phyloP scores from a whole-genome alignment of 2,888 invertebrate genomes.

The Caenorhabditis sinica region DNA sequence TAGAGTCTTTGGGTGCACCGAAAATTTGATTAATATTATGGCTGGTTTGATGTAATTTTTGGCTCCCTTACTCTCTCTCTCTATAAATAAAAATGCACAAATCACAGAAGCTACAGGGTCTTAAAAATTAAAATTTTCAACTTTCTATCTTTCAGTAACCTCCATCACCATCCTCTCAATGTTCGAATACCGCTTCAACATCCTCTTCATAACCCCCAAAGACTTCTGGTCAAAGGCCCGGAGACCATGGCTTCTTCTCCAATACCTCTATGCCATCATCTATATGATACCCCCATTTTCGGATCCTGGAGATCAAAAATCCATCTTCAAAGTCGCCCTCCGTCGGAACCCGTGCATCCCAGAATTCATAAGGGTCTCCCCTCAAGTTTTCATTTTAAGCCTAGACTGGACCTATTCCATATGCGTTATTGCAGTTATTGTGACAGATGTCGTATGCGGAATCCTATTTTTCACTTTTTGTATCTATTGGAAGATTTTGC shows the following conservation, averaged over 20 bases:
- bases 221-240: constrained; percentile 25
- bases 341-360: constrained; percentile 21
- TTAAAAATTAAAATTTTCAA: too few relatives aligned
- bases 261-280: constrained; percentile 27
- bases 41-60: background rate
- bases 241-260: constrained; percentile 16
- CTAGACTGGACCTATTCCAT: constrained; percentile 28
- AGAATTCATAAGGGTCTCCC: background rate
- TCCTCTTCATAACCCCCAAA: constrained; percentile 16
- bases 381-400: constrained; percentile 30
- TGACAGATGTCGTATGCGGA: background rate
- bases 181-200: constrained; percentile 41
- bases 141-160: constrained; percentile 16
- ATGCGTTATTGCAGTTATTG: background rate
- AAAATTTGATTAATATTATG: background rate
- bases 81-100: too few relatives aligned
- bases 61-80: too few relatives aligned
- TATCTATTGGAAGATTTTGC: constrained; percentile 23
- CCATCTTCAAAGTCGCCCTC: background rate
- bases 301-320: background rate
- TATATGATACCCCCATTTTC: constrained; percentile 44
- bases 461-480: constrained; percentile 29
- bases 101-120: too few relatives aligned
- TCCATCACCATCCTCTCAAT: constrained; percentile 42
- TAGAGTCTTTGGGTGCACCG: too few relatives aligned